A percentile compares a stretch with the other conserved stretches of the same genome.
Evolutionary conservation across 2,888 invertebrate genomes (phyloP).

Genomic region (Temnothorax rugatulus): DNA sequence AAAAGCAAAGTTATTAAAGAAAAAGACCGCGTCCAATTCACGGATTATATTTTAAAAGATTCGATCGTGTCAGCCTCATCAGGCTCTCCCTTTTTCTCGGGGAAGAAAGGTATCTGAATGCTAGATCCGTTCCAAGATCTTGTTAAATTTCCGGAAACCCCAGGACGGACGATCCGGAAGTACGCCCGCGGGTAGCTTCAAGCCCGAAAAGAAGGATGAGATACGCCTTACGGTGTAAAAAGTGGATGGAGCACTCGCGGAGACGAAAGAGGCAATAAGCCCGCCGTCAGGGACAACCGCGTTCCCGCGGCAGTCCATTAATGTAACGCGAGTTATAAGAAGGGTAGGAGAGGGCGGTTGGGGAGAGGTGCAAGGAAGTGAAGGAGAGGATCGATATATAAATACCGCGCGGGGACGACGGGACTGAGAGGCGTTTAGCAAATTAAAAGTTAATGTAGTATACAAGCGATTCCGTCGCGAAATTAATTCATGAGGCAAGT

Average conservation of each 20-base stretch:
- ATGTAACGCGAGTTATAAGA: conserved; percentile 55
- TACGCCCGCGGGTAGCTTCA: conserved; percentile 38
- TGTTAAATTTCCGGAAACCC: conserved; percentile 48
- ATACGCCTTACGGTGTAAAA: conserved; percentile 29
- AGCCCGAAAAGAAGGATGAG: conserved; percentile 28
- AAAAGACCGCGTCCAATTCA: conserved; percentile 2
- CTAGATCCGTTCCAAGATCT: conserved; percentile 48
- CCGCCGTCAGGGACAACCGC: conserved; percentile 72
- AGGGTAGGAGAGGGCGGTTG: neutral
- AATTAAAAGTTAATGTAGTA: conserved; percentile 80
- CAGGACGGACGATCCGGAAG: conserved; percentile 46
- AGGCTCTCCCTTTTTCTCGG: neutral
- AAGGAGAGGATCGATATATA: conserved; percentile 60
- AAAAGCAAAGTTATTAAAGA: neutral
- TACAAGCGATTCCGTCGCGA: conserved; percentile 76
- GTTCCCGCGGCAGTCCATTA: conserved; percentile 70
- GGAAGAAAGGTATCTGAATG: conserved; percentile 44
- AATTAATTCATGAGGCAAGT: conserved; percentile 79
- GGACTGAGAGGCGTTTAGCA: conserved; percentile 68
- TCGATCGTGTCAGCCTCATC: conserved; percentile 1
- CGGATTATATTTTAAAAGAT: neutral
- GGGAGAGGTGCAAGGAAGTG: neutral
- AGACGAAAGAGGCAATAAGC: conserved; percentile 69
- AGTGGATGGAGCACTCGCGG: conserved; percentile 30
- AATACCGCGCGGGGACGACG: conserved; percentile 60